These are phyloP conservation scores for Whitmania pigra DNA, from an alignment of 1,140 invertebrate species.

Conservation along the genomic window DNA sequence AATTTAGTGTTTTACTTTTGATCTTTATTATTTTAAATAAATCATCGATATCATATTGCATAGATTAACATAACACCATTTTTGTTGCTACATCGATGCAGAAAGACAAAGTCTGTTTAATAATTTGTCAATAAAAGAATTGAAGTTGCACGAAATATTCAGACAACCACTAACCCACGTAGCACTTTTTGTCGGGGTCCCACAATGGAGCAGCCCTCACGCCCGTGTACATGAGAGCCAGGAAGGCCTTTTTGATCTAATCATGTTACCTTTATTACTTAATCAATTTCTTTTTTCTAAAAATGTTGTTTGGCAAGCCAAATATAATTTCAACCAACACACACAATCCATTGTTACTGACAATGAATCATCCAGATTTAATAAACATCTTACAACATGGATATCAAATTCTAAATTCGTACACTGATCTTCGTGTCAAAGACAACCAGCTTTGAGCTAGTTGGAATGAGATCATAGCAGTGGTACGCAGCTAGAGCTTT, in stretches of 20 bases:
- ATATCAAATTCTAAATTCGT: slow-evolving; percentile 26
- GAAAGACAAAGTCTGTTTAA: neutral
- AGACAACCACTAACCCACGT: slow-evolving; percentile 43
- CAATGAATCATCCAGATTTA: no score
- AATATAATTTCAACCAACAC: no score
- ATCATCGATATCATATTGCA: neutral
- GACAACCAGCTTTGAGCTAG: slow-evolving; percentile 94
- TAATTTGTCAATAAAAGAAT: no score
- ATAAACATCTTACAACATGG: neutral
- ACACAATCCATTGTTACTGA: no score
- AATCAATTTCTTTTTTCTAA: no score
- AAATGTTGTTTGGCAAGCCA: no score
- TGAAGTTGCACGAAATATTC: no score
- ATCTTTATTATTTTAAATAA: neutral
- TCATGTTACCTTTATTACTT: no score
- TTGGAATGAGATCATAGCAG: slow-evolving; percentile 97
- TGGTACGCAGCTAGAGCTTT: slow-evolving; percentile 97
- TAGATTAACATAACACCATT: neutral
- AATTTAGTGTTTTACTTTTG: slow-evolving; percentile 1
- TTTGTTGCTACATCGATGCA: neutral
- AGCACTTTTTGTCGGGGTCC: slow-evolving; percentile 80
- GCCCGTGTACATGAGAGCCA: slow-evolving; percentile 95
- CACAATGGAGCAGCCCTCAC: slow-evolving; percentile 93
- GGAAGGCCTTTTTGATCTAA: slow-evolving; percentile 89
- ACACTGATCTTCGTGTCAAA: slow-evolving; percentile 94